These are phyloP conservation scores for Chiroxiphia lanceolata DNA, from an alignment of 2,797 vertebrate species.

Conservation along the genomic window DNA sequence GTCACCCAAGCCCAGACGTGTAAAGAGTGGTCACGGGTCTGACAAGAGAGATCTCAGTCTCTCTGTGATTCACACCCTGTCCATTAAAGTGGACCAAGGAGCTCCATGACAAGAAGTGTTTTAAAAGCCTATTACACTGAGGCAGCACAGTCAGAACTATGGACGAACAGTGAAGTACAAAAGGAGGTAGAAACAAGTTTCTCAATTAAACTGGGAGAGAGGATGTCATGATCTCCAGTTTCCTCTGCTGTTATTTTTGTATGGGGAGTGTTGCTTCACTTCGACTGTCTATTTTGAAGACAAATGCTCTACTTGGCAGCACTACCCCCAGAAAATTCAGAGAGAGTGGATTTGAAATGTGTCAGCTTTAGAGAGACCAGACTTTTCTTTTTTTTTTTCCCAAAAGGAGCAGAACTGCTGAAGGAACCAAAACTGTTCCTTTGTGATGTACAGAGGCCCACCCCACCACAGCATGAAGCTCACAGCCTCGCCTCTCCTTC, in stretches of 20 bases:
- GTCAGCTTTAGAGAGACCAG: neutral
- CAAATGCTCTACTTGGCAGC: neutral
- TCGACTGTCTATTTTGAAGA: neutral
- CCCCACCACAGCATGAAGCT: neutral
- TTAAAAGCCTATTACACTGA: neutral
- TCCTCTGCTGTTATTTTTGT: neutral
- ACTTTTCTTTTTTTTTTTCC: fast-evolving
- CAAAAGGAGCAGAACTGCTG: neutral
- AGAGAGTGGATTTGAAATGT: neutral
- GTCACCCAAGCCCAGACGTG: neutral
- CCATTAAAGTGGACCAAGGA: neutral
- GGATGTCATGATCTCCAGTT: neutral
- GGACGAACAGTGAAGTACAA: neutral
- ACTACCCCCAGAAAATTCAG: neutral
- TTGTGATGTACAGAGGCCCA: neutral
- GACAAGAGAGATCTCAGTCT: neutral
- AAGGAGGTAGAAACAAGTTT: neutral
- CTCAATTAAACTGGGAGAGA: neutral
- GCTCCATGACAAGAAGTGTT: neutral
- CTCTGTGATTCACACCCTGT: neutral
- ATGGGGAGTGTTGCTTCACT: fast-evolving
- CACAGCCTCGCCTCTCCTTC: neutral
- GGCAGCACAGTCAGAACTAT: neutral
- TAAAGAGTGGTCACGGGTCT: neutral
- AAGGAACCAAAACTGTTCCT: neutral